phyloP scores from a whole-genome alignment of 2,797 vertebrate species.

The Smutsia gigantea region DNA sequence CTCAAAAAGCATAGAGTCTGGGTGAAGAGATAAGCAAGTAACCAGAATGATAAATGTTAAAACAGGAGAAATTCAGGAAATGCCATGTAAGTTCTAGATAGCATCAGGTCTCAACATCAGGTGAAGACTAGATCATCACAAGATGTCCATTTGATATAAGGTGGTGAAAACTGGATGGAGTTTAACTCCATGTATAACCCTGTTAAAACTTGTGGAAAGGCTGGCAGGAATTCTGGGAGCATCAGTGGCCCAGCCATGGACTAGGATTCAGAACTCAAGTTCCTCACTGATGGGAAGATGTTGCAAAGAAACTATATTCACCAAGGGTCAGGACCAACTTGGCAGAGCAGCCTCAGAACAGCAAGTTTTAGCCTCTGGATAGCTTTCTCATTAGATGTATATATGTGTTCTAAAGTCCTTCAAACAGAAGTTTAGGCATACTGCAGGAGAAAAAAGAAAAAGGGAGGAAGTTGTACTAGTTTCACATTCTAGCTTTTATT shows the following conservation, averaged over 20 bases:
- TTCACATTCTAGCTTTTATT: not conserved
- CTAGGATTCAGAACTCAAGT: not conserved
- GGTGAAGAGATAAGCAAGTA: not conserved
- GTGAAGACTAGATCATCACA: not conserved
- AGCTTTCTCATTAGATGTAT: not conserved
- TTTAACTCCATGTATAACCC: not conserved
- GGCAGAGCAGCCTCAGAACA: not conserved
- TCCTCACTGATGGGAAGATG: not conserved
- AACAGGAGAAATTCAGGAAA: not conserved
- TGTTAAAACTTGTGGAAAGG: constrained; percentile 1
- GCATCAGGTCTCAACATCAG: not conserved
- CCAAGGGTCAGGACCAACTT: not conserved
- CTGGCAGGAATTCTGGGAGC: not conserved
- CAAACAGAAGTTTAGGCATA: not conserved
- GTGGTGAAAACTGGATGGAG: not conserved
- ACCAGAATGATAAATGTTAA: not conserved
- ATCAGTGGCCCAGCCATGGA: not conserved
- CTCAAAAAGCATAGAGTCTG: not conserved
- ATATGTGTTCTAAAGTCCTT: not conserved
- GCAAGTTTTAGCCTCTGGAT: not conserved
- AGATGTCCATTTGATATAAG: not conserved
- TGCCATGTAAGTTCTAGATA: not conserved
- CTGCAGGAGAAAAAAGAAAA: not conserved
- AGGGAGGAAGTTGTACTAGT: not conserved
- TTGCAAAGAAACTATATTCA: not conserved